phyloP scores from a whole-genome alignment of 1,140 invertebrate genomes.

The Zaprionus kolodkinae region DNA sequence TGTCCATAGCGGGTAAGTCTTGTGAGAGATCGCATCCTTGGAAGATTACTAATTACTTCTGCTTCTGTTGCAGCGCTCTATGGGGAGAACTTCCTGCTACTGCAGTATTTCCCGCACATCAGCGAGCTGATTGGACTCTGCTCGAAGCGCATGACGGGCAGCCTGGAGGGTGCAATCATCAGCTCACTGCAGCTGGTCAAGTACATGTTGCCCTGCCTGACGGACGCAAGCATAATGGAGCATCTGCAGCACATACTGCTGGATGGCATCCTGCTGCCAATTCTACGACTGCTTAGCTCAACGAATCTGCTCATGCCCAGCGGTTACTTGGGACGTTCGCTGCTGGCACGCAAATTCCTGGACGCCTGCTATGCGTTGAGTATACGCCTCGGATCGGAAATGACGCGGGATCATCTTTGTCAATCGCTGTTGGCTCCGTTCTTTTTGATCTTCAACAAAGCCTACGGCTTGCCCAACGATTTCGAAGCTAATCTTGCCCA shows the following conservation, averaged over 20 bases:
- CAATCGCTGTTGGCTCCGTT: slow-evolving; percentile 90
- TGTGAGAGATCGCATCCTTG: not conserved
- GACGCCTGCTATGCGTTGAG: slow-evolving; percentile 92
- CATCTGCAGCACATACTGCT: slow-evolving; percentile 91
- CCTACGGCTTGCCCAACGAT: slow-evolving; percentile 88
- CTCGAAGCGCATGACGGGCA: slow-evolving; percentile 90
- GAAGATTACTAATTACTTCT: not conserved
- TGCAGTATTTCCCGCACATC: slow-evolving; percentile 97
- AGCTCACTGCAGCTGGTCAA: slow-evolving; percentile 93
- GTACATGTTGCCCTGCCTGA: slow-evolving; percentile 91
- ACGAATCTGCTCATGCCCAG: slow-evolving; percentile 91
- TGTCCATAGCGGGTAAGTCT: slow-evolving; percentile 88
- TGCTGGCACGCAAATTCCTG: slow-evolving; percentile 91
- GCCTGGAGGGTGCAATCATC: slow-evolving; percentile 94
- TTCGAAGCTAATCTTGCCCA: slow-evolving; percentile 72
- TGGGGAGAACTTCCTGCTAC: slow-evolving; percentile 89
- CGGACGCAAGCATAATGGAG: slow-evolving; percentile 94
- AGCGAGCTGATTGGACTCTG: slow-evolving; percentile 92
- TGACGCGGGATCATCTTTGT: slow-evolving; percentile 91
- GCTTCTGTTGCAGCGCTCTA: slow-evolving; percentile 50
- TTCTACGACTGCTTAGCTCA: slow-evolving; percentile 90
- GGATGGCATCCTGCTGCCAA: slow-evolving; percentile 91
- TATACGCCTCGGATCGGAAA: slow-evolving; percentile 92
- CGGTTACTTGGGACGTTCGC: slow-evolving; percentile 89
- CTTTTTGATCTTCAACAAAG: slow-evolving; percentile 94